These are phyloP conservation scores for Drosophila siamana DNA, from an alignment of 2,888 invertebrate species.

Conservation along the genomic window DNA sequence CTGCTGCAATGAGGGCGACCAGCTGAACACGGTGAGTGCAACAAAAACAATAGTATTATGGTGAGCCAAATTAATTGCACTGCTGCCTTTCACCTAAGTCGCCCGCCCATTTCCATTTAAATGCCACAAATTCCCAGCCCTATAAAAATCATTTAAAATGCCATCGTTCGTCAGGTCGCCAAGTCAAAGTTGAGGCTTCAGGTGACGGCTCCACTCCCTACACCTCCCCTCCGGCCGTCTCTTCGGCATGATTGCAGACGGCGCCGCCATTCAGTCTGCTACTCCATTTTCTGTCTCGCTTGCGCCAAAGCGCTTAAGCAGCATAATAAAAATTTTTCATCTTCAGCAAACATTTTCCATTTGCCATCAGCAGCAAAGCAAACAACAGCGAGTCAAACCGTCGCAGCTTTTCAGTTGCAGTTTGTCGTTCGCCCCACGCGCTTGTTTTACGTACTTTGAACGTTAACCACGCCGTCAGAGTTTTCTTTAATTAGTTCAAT, in stretches of 20 bases:
- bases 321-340: constrained; percentile 49
- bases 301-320: constrained; percentile 11
- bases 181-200: constrained; percentile 55
- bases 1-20: constrained; percentile 44
- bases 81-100: constrained; percentile 64
- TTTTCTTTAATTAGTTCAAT: constrained; percentile 27
- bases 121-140: constrained; percentile 61
- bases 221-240: neutral
- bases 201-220: neutral
- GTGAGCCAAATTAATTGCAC: constrained; percentile 60
- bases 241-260: neutral
- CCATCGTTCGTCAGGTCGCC: constrained; percentile 55
- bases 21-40: constrained; percentile 18
- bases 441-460: constrained; percentile 26
- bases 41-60: constrained; percentile 45
- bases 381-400: constrained; percentile 1
- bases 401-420: constrained; percentile 70
- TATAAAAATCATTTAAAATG: constrained; percentile 66
- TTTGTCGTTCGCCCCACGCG: constrained; percentile 72
- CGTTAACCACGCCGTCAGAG: constrained; percentile 13
- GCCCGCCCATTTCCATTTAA: constrained; percentile 26
- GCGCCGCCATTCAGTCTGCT: constrained; percentile 22
- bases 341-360: constrained; percentile 68
- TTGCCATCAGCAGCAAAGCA: constrained; percentile 34
- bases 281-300: constrained; percentile 69